These are phyloP conservation scores for Labia minor DNA, from an alignment of 2,888 invertebrate species.

Conservation along the genomic window DNA sequence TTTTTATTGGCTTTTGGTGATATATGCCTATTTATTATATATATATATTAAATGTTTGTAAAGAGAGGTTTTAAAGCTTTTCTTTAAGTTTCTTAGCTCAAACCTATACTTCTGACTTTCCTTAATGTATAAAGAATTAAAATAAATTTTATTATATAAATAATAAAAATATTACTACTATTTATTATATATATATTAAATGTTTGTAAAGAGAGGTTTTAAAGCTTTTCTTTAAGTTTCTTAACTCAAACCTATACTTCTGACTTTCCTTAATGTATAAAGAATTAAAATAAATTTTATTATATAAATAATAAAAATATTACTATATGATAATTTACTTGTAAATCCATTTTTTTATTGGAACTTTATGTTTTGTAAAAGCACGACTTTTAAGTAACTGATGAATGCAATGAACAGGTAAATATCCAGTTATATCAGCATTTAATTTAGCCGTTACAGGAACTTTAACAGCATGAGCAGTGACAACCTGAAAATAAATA, in stretches of 20 bases:
- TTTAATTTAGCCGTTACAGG: conserved; percentile 84
- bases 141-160: background rate
- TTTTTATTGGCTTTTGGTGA: background rate
- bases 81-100: background rate
- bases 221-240: background rate
- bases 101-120: background rate
- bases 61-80: too few species aligned
- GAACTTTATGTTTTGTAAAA: conserved; percentile 91
- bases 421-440: conserved; percentile 78
- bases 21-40: conserved; percentile 9
- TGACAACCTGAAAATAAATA: conserved; percentile 62
- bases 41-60: too few species aligned
- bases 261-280: background rate
- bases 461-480: conserved; percentile 90
- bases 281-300: conserved; percentile 16
- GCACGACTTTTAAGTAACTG: conserved; percentile 87
- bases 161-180: too few species aligned
- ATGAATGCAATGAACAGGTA: conserved; percentile 94
- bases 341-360: conserved; percentile 94
- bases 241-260: background rate
- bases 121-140: conserved; percentile 18
- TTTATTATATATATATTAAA: too few species aligned
- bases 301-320: too few species aligned
- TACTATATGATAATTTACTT: conserved; percentile 36
- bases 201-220: too few species aligned